These are phyloP conservation scores for Heliconius erato DNA, from an alignment of 2,888 invertebrate species.

Conservation along the genomic window DNA sequence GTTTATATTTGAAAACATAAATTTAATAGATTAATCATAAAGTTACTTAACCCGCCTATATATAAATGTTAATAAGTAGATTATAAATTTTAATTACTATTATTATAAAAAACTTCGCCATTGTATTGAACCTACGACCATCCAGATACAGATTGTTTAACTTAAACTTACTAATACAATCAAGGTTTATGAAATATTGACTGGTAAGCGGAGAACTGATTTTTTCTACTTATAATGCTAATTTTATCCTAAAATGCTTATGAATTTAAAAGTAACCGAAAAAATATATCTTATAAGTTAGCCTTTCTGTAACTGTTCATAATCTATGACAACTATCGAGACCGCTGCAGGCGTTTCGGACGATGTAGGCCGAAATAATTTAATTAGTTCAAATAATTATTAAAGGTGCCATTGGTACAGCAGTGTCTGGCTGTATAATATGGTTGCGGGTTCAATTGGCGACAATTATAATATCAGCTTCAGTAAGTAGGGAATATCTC, in stretches of 20 bases:
- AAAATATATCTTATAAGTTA: neutral
- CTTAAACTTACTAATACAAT: neutral
- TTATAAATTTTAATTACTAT: neutral
- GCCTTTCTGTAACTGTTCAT: slow-evolving; percentile 22
- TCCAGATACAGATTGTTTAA: neutral
- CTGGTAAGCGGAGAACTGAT: neutral
- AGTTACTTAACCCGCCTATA: no score
- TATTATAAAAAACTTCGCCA: neutral
- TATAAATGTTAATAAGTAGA: no score
- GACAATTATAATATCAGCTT: neutral
- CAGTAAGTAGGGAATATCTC: neutral
- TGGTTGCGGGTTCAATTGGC: neutral
- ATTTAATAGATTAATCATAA: no score
- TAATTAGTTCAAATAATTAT: slow-evolving; percentile 64
- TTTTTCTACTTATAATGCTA: neutral
- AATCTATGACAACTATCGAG: slow-evolving; percentile 55
- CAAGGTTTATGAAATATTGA: neutral
- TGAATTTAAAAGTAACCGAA: neutral
- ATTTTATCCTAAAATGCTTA: neutral
- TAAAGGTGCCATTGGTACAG: slow-evolving; percentile 28
- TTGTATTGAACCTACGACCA: no score
- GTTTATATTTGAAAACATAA: no score
- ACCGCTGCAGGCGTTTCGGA: slow-evolving; percentile 63
- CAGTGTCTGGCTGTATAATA: neutral
- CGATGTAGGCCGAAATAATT: slow-evolving; percentile 69